These are phyloP conservation scores for Drosophila neotestacea DNA, from an alignment of 2,888 invertebrate genomes.

Conservation along the genomic window DNA sequence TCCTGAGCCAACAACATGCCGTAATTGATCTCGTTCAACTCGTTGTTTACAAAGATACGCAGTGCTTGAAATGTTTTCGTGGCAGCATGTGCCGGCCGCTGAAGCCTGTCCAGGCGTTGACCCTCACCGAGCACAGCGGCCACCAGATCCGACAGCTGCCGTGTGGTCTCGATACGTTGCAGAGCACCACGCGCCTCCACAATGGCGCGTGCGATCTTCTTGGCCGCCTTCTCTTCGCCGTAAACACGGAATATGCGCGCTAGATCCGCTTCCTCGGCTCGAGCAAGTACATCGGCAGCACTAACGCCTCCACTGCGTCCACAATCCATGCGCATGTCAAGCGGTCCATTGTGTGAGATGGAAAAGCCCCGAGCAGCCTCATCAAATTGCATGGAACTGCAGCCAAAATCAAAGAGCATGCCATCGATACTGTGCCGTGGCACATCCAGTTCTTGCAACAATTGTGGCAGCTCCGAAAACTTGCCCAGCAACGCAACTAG, in stretches of 20 bases:
- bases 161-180: constrained; percentile 91
- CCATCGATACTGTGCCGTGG: constrained; percentile 91
- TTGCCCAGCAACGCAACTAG: constrained; percentile 93
- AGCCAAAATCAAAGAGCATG: constrained; percentile 96
- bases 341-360: constrained; percentile 92
- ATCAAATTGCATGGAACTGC: constrained; percentile 98
- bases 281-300: constrained; percentile 94
- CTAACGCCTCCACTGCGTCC: constrained; percentile 90
- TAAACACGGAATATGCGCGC: constrained; percentile 94
- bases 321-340: constrained; percentile 98
- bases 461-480: constrained; percentile 93
- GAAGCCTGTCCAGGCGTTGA: constrained; percentile 89
- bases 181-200: constrained; percentile 93
- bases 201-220: constrained; percentile 94
- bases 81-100: constrained; percentile 91
- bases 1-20: constrained; percentile 92
- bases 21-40: constrained; percentile 97
- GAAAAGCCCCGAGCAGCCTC: constrained; percentile 93
- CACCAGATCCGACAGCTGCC: constrained; percentile 92
- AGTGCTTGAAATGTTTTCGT: constrained; percentile 97
- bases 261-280: constrained; percentile 91
- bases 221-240: constrained; percentile 95
- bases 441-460: constrained; percentile 88
- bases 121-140: constrained; percentile 87
- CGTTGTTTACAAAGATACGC: constrained; percentile 98